phyloP scores from a whole-genome alignment of 2,888 invertebrate genomes.

The Dinocampus coccinellae region DNA sequence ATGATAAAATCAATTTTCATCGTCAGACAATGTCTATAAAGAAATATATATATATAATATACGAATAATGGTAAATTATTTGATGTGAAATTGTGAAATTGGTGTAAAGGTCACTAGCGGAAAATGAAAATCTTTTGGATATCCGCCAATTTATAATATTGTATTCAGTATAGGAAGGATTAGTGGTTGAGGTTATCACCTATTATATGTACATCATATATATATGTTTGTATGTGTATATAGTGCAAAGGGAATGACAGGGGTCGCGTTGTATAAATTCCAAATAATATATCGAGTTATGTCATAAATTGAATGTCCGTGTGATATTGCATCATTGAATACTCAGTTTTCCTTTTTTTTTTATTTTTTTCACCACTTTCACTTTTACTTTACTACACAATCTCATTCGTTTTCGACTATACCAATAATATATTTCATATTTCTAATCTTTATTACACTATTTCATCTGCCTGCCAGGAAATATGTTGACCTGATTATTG shows the following conservation, averaged over 20 bases:
- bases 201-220: background rate
- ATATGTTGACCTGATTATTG: background rate
- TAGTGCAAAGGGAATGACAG: conserved; percentile 21
- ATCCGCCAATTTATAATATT: conserved; percentile 7
- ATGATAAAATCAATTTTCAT: no score
- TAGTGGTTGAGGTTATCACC: background rate
- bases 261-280: conserved; percentile 27
- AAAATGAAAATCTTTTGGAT: conserved; percentile 9
- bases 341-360: background rate
- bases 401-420: no score
- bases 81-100: background rate
- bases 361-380: background rate
- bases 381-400: no score
- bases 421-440: no score
- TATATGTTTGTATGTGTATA: background rate
- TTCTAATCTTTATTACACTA: background rate
- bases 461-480: background rate
- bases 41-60: background rate
- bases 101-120: background rate
- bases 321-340: conserved; percentile 28
- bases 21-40: no score
- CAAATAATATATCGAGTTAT: conserved; percentile 21
- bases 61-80: background rate
- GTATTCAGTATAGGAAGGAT: background rate
- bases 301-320: conserved; percentile 15